Percentiles rank a stretch among this genome's conserved stretches.
Conservation (phyloP, 2,113 vertebrate genomes). For the Sebastes schlegelii region DNA sequence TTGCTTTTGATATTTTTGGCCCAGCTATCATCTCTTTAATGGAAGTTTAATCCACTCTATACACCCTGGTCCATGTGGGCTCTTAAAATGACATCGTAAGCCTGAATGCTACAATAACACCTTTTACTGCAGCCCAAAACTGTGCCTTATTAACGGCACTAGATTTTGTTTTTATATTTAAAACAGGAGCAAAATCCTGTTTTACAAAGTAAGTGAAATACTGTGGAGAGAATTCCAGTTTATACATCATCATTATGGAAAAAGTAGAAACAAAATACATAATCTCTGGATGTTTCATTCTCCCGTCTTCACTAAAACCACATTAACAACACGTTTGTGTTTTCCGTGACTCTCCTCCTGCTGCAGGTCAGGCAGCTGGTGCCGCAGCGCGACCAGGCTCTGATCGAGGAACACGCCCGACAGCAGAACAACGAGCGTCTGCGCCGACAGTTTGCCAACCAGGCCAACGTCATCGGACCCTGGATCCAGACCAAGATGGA, state of each 20-base stretch:
- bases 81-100: background rate
- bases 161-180: background rate
- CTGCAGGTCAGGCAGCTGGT: conserved; percentile 94
- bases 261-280: background rate
- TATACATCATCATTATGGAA: background rate
- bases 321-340: background rate
- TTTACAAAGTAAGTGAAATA: background rate
- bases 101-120: background rate
- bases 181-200: background rate
- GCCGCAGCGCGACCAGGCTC: conserved; percentile 94
- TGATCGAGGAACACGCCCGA: conserved; percentile 94
- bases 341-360: background rate
- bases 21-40: background rate
- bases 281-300: background rate
- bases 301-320: background rate
- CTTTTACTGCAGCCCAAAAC: background rate
- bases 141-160: background rate
- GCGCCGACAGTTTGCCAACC: conserved; percentile 95
- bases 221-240: background rate
- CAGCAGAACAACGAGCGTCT: conserved; percentile 98
- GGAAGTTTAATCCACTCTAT: background rate
- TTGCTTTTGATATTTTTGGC: background rate
- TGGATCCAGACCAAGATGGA: conserved; percentile 99
- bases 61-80: background rate
- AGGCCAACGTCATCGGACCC: conserved; percentile 97